These are phyloP conservation scores for Cyprinodon variegatus DNA, from an alignment of 2,113 vertebrate species.

Conservation along the genomic window DNA sequence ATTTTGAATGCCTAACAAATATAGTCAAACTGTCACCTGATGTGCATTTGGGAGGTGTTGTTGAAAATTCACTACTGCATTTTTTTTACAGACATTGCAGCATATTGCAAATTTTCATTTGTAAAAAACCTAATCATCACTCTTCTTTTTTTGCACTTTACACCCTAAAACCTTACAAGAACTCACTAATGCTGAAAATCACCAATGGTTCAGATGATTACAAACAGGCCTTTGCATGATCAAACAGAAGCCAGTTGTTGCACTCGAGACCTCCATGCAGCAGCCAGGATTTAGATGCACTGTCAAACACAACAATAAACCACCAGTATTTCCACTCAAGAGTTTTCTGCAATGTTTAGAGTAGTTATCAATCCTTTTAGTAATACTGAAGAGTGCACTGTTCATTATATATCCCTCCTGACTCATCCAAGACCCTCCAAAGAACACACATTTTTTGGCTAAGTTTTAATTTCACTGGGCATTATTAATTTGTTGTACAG, in stretches of 20 bases:
- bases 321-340: no score
- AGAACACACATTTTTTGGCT: not conserved
- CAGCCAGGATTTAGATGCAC: no score
- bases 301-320: no score
- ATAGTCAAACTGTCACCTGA: no score
- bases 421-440: not conserved
- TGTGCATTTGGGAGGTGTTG: not conserved
- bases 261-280: no score
- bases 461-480: not conserved
- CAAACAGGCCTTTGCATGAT: no score
- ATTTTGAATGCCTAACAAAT: no score
- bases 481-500: not conserved
- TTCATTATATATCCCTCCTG: not conserved
- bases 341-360: no score
- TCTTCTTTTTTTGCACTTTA: not conserved
- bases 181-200: not conserved
- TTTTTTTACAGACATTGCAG: not conserved
- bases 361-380: no score
- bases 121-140: no score
- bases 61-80: not conserved
- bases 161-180: not conserved
- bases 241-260: no score
- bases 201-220: not conserved
- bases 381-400: not conserved
- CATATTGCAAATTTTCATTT: no score